Evolutionary conservation across 2,888 invertebrate genomes (phyloP), one percentile per base, ranked within the genome.

Genomic region (Drosophila hamatofila): DNA sequence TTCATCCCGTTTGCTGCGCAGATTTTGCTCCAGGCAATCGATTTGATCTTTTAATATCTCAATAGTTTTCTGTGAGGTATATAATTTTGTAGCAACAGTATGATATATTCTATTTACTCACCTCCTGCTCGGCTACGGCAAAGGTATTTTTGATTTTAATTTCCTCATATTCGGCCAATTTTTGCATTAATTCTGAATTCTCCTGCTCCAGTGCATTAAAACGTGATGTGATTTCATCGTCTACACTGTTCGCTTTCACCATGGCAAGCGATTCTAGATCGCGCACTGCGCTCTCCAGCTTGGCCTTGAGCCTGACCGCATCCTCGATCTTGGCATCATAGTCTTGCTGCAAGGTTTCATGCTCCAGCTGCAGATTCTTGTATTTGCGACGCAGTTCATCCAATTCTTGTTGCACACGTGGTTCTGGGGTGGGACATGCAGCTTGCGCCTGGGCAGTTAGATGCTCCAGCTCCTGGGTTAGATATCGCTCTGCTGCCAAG

Each of bases 21-120:
- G 75, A 75, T 92, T 93, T 72, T 92, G 92, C 60, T 92, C 86
- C 37, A 91, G 52, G 56, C 92, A 93, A 46, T 83, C 78, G 0
- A 93, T 78, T 78, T 91, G 90, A 67, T 93, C 93, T 11, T 81
- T 90, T 0, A 92, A 68, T 39, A 92, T 88, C 62, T 92, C 92
- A 18, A 93, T 88, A 27, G 87, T 86, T 81, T 88, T 91, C 93
- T 93, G 54, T 27, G 58, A 7, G 7, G 2, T 8, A 39, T 16
- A 21, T 7, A 6, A 27, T 27, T 4, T 1, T 37, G 2, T 37
- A 56, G 12, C 14, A 25, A 39, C 1, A 0, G 9, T 2, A 35
- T 18, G 1, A n/a, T 9, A 30, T 16, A 8, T 1, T 3, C 3
- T 1, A 11, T 8, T 0, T 9, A 54, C 65, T 44, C 61, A 92